Conservation (phyloP, 2,113 vertebrate species). For the human region GRCh38 chr2:226545501-226546000, state of each 20-base stretch:
- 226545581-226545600: neutral
- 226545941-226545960: no score
- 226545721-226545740: neutral
- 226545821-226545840: neutral
- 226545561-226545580: neutral
- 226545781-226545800: neutral
- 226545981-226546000: no score
- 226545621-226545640: neutral
- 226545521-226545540: neutral
- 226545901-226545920: accelerated
- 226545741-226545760: neutral
- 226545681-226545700: neutral
- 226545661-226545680: neutral
- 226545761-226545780: neutral
- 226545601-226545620: constrained; percentile 7
- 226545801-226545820: neutral
- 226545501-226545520: neutral
- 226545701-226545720: neutral
- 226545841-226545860: neutral
- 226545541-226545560: neutral
- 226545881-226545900: neutral
- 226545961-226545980: no score
- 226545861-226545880: neutral
- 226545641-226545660: neutral
- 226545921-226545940: neutral